Base-by-base conservation (phyloP, 2,888 invertebrate species). In the Catocala sponsa region DNA sequence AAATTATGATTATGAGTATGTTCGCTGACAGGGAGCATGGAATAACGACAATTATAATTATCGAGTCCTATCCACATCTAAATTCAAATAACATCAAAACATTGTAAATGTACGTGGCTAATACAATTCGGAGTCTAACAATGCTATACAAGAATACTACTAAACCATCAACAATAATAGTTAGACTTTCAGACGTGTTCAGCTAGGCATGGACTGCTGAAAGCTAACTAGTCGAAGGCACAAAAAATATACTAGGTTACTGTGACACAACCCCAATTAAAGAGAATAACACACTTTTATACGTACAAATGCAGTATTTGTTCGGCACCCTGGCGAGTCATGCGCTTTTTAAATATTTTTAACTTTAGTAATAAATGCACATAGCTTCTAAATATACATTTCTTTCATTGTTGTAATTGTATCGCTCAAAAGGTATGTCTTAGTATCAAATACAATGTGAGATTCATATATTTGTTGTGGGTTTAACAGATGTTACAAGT, bases 221-320 rank as follows among this genome's bases (percentile, higher is more conserved):
- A 89, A 89, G 86, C 85, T 86, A 90, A 86, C 85, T 85, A 86
- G 79, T 85, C 68, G 82, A 92, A 92, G 91, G 91, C 92, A 92
- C 91, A 87, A 86, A 89, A 87, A 83, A 84, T 85, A 87, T 85
- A 86, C 82, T 84, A 86, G 72, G 79, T 80, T 81, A 89, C 84
- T 85, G 85, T 71, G 83, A 87, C 88, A 89, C 86, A 91, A 90
- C 89, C 87, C 80, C 76, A 81, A 82, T 86, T 69, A 81, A 81
- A 82, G 68, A 79, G 44, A 72, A 67, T 56, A 80, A 81, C 65
- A 70, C 62, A 70, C 63, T 62, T 25, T 57, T 62, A 65, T 57
- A 60, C 50, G 69, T 59, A 72, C 64, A 70, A 67, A 76, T 71
- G 66, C 68, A 72, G 63, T 73, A 70, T 79, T 77, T 82, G 80